Base-by-base conservation (phyloP, 92 coral and sea anemone species). In the Virgularia gustaviana region DNA sequence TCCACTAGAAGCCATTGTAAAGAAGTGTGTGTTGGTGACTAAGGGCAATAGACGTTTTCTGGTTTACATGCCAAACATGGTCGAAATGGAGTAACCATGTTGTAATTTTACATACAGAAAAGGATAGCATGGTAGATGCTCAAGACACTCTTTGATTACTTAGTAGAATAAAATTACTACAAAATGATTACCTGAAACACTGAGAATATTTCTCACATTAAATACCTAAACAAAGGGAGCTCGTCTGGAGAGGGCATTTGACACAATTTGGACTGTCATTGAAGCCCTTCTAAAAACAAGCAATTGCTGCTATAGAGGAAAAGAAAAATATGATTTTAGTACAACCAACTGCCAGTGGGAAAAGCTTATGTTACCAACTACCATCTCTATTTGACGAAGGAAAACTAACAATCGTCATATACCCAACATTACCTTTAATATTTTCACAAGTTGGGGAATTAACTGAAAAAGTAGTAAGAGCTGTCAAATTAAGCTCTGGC, bases 321-420 rank as follows among this genome's bases (percentile, higher is more conserved):
- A 54, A 37, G 29, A 73, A 56, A 9, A 57, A 73, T 25, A 51
- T 61, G 15, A 64, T 73, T 10, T 42, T 73, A 2, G 58, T 73
- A 33, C 79, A 73, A 31, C 79, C 44, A 35, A 73, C 79, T 36
- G 73, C 68, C 31, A 23, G 79, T 38, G 79, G 79, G 73, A 57
- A 71, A 15, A 73, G 78, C 22, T 39, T 73, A 36, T 34, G 30
- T 41, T 73, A 31, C 22, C 78, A 73, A 39, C n/a, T 73, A 10
- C 78, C 78, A 2, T 58, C 65, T 18, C 37, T 73, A 6, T 53
- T 65, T 4, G 22, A 24, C 18, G 30, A 39, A 34, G 18, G 16
- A 5, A 25, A 30, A 38, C 30, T 15, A 6, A 71, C 77, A 35
- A 31, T 58, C 31, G 49, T 34, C 24, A 36, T 37, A 53, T 36